Evolutionary conservation across 2,888 invertebrate genomes (phyloP).

Genomic region (Archips xylosteana): DNA sequence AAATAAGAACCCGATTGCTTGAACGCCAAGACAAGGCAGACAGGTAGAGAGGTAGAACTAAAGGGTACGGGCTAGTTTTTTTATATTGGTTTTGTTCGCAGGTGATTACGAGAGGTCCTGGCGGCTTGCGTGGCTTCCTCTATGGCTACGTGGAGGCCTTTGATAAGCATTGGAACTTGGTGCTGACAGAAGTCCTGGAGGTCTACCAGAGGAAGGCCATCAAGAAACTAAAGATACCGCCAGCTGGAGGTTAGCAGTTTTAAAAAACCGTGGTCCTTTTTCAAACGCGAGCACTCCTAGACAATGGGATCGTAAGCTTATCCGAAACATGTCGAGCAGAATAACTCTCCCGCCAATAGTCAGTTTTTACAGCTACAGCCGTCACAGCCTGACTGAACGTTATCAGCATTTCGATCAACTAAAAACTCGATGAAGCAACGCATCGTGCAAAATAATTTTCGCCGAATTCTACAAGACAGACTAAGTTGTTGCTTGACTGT

Average conservation of each 20-base stretch:
- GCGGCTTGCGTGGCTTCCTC: conserved; percentile 90
- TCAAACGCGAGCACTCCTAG: no score
- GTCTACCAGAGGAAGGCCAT: conserved; percentile 89
- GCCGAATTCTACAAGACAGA: neutral
- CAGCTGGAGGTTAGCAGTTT: conserved; percentile 81
- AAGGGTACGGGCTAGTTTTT: no score
- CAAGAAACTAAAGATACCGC: conserved; percentile 85
- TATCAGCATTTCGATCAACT: neutral
- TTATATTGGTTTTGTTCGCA: conserved; percentile 58
- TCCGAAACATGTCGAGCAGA: no score
- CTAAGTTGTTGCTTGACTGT: neutral
- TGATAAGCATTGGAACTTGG: conserved; percentile 97
- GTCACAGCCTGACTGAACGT: no score
- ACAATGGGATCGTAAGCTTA: no score
- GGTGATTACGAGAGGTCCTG: conserved; percentile 91
- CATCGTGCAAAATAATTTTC: no score
- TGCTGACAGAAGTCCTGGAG: conserved; percentile 93
- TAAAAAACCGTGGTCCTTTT: neutral
- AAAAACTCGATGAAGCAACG: no score
- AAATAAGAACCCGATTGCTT: no score
- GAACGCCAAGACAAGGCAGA: no score
- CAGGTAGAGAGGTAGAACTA: no score
- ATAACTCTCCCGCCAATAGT: no score
- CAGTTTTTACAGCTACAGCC: no score
- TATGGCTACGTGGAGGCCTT: conserved; percentile 93